phyloP scores from a whole-genome alignment of 1,140 invertebrate genomes.

The Hypsibius dujardini region DNA sequence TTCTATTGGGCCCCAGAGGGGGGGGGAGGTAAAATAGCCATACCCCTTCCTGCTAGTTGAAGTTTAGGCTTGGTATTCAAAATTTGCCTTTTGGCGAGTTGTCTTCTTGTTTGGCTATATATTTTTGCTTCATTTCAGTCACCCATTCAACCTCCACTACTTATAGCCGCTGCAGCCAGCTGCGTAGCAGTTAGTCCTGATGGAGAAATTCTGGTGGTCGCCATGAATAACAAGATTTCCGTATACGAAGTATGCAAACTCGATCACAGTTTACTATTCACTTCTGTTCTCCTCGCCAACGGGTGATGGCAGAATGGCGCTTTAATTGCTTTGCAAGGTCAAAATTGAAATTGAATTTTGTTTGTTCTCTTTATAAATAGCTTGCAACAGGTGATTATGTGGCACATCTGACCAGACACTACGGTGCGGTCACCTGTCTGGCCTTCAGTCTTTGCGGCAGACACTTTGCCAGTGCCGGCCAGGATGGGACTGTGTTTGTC shows the following conservation, averaged over 20 bases:
- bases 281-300: no score
- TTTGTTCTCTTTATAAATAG: conserved; percentile 30
- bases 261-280: no score
- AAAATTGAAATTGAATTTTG: conserved; percentile 15
- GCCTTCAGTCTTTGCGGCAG: conserved; percentile 53
- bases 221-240: conserved; percentile 58
- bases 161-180: conserved; percentile 55
- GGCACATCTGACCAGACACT: conserved; percentile 51
- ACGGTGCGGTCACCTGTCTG: conserved; percentile 53
- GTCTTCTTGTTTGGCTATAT: not conserved
- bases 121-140: conserved; percentile 26
- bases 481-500: conserved; percentile 61
- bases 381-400: conserved; percentile 52
- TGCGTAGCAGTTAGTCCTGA: conserved; percentile 48
- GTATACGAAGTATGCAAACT: conserved; percentile 46
- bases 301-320: no score
- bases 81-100: not conserved
- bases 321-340: not conserved
- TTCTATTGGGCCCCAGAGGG: conserved; percentile 59
- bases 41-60: no score
- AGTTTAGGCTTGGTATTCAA: no score
- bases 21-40: conserved; percentile 38
- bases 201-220: conserved; percentile 50
- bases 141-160: conserved; percentile 40
- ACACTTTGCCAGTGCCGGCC: conserved; percentile 51